phyloP scores from a whole-genome alignment of 2,888 invertebrate species.

The Mechanitis mazaeus region DNA sequence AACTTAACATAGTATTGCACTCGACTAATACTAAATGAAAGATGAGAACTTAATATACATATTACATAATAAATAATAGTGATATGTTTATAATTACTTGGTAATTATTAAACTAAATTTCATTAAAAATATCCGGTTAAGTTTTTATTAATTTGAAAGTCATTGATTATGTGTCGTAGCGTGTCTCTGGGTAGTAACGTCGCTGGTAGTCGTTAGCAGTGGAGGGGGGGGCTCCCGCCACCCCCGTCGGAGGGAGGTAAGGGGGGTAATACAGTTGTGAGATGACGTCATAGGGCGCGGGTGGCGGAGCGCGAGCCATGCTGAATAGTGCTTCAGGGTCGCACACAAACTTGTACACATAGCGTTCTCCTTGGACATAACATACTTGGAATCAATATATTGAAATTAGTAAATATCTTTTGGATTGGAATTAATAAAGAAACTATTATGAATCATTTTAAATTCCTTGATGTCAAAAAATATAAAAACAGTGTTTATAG shows the following conservation, averaged over 20 bases:
- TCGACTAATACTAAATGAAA: neutral
- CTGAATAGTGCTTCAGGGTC: conserved; percentile 94
- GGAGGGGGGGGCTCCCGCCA: conserved; percentile 13
- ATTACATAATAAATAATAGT: neutral
- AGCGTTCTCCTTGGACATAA: conserved; percentile 84
- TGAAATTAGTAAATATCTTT: too few species aligned
- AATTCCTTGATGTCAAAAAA: too few species aligned
- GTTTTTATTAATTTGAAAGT: neutral
- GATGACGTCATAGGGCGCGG: conserved; percentile 52
- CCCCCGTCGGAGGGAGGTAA: conserved; percentile 39
- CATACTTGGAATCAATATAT: too few species aligned
- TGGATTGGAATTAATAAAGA: too few species aligned
- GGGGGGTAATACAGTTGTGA: conserved; percentile 54
- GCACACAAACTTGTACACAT: conserved; percentile 97
- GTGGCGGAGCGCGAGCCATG: conserved; percentile 78
- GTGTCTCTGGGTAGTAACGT: conserved; percentile 43
- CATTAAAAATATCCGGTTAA: too few species aligned
- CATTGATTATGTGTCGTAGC: conserved; percentile 36
- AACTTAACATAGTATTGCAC: conserved; percentile 22
- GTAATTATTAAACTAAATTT: neutral
- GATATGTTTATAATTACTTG: conserved; percentile 1
- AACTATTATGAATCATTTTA: too few species aligned
- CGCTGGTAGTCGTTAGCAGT: conserved; percentile 35
- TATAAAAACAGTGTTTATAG: too few species aligned
- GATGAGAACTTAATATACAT: too few species aligned